Conservation (phyloP, 1,140 invertebrate genomes). For the Trypoxylus dichotomus region DNA sequence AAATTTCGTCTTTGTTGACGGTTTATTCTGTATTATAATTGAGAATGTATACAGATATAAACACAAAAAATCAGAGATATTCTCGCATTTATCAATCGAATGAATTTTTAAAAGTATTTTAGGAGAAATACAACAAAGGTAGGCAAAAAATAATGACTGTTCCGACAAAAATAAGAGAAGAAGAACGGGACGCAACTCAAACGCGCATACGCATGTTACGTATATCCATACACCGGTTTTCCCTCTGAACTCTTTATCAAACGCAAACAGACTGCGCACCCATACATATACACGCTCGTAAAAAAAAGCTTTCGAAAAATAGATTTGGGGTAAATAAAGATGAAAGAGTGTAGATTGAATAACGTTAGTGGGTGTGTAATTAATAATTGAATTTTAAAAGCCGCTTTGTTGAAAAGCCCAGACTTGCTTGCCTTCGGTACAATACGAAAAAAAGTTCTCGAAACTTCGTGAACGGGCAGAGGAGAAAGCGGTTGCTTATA, state of each 20-base stretch:
- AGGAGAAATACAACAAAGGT: neutral
- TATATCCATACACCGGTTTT: neutral
- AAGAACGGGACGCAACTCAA: neutral
- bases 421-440: neutral
- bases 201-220: neutral
- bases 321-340: neutral
- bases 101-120: neutral
- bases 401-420: neutral
- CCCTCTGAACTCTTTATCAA: neutral
- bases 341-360: slow-evolving; percentile 7
- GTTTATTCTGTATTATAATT: too few species aligned
- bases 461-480: neutral
- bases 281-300: neutral
- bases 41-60: too few species aligned
- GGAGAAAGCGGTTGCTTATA: neutral
- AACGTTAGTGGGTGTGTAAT: neutral
- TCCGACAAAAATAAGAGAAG: neutral
- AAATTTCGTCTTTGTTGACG: too few species aligned
- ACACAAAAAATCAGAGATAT: neutral
- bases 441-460: neutral
- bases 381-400: slow-evolving; percentile 8
- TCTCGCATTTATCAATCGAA: neutral
- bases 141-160: neutral
- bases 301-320: neutral
- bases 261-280: neutral